Evolutionary conservation across 2,888 invertebrate species (phyloP).

Genomic region (Cyclophora albipunctata): DNA sequence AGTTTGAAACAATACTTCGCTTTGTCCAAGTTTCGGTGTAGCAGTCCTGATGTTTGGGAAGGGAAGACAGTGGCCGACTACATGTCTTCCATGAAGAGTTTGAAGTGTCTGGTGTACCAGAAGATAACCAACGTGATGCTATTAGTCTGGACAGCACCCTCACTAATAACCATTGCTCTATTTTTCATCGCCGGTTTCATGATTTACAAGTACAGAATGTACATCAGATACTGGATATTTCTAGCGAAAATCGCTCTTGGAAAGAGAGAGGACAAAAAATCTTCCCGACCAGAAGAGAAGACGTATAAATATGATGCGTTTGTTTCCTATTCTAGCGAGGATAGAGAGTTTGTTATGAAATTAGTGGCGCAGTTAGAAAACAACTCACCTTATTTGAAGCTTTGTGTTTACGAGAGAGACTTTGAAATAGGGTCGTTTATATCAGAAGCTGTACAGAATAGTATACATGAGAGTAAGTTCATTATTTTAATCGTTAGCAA

Average conservation of each 20-base stretch:
- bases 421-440: slow-evolving; percentile 79
- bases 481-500: slow-evolving; percentile 80
- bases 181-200: slow-evolving; percentile 36
- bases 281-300: slow-evolving; percentile 21
- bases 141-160: slow-evolving; percentile 56
- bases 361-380: slow-evolving; percentile 77
- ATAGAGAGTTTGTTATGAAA: slow-evolving; percentile 76
- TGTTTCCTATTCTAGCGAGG: slow-evolving; percentile 77
- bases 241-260: slow-evolving; percentile 70
- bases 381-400: slow-evolving; percentile 72
- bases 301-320: slow-evolving; percentile 76
- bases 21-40: slow-evolving; percentile 53
- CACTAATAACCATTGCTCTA: slow-evolving; percentile 48
- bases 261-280: slow-evolving; percentile 47
- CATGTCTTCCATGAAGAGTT: slow-evolving; percentile 48
- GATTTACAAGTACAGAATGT: slow-evolving; percentile 61
- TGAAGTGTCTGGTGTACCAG: slow-evolving; percentile 55
- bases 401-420: slow-evolving; percentile 83
- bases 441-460: slow-evolving; percentile 78
- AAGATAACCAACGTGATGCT: slow-evolving; percentile 55
- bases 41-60: slow-evolving; percentile 64
- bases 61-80: slow-evolving; percentile 56
- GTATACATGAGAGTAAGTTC: slow-evolving; percentile 78
- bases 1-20: slow-evolving; percentile 46
- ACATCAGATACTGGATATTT: slow-evolving; percentile 74